phyloP scores from a whole-genome alignment of 1,140 invertebrate genomes.

The Physella acuta region DNA sequence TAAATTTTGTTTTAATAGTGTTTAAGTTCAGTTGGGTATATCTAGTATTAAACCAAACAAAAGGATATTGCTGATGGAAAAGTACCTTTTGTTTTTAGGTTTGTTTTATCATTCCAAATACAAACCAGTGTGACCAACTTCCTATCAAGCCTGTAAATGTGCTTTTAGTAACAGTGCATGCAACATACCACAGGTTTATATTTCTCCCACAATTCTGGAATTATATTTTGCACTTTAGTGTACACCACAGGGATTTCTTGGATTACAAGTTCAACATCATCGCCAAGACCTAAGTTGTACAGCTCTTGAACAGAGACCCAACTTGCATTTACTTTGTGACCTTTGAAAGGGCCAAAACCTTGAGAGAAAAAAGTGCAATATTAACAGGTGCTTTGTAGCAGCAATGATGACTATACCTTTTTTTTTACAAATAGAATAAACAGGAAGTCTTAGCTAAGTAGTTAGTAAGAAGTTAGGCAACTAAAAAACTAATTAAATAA shows the following conservation, averaged over 20 bases:
- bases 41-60: too few relatives aligned
- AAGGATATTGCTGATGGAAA: too few relatives aligned
- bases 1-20: too few relatives aligned
- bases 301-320: conserved; percentile 74
- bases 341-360: conserved; percentile 76
- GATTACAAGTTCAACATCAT: conserved; percentile 46
- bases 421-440: too few relatives aligned
- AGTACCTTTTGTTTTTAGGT: background rate
- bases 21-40: too few relatives aligned
- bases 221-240: conserved; percentile 41
- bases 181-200: conserved; percentile 49
- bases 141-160: background rate
- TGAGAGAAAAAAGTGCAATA: conserved; percentile 52
- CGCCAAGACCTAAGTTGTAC: conserved; percentile 50
- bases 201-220: conserved; percentile 51
- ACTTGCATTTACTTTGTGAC: conserved; percentile 73
- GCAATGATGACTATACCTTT: too few relatives aligned
- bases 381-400: too few relatives aligned
- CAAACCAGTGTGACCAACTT: background rate
- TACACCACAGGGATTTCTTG: conserved; percentile 55
- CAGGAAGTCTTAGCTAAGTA: too few relatives aligned
- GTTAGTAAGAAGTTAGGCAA: too few relatives aligned
- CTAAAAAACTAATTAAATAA: too few relatives aligned
- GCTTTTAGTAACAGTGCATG: too few relatives aligned
- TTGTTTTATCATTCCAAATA: background rate